Evolutionary conservation across 2,888 invertebrate genomes (phyloP), one percentile per base, ranked within the genome.

Genomic region (Heliconius ismenius): DNA sequence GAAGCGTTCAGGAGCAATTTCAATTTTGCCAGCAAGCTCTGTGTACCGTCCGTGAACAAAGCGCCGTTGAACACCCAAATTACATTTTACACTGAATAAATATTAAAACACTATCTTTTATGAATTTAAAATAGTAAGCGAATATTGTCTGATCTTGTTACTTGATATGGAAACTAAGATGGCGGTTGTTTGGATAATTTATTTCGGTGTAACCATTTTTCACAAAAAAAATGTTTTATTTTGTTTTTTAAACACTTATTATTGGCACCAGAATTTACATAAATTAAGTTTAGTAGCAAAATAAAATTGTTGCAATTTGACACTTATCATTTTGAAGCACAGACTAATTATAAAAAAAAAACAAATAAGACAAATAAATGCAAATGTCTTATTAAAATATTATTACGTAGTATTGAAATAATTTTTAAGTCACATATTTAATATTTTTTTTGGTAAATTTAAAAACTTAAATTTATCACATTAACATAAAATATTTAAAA

Each of bases 21-120:
- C 79, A 78, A 79, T 79, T 79, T 79, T 73, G 76, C 79, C 74
- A 62, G 72, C 74, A 68, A 74, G 77, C 75, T 18, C 70, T 77
- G 75, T 73, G 73, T 73, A 75, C 11, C 68, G 58, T 49, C 78
- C 75, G 73, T 75, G 77, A 75, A 77, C 75, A 68, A 73, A 77
- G 72, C 73, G n/a, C 26, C 60, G 58, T 54, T 64, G 70, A 58
- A 60, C 65, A 65, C 36, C 65, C 65, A 67, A 76, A 76, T 76
- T 76, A 76, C 72, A 67, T 73, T 76, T 73, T 70, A 73, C 73
- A 72, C 65, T 73, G 72, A 72, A 73, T 65, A 76, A 65, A 76
- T 72, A 65, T 49, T 65, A 64, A 60, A 28, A 65, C 24, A 67
- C 58, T 54, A 65, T 76, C 58, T 28, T 43, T 76, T 72, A n/a